A percentile compares a stretch with the other conserved stretches of the same genome.
phyloP scores from a whole-genome alignment of 2,888 invertebrate genomes.

The Cephus runcator region DNA sequence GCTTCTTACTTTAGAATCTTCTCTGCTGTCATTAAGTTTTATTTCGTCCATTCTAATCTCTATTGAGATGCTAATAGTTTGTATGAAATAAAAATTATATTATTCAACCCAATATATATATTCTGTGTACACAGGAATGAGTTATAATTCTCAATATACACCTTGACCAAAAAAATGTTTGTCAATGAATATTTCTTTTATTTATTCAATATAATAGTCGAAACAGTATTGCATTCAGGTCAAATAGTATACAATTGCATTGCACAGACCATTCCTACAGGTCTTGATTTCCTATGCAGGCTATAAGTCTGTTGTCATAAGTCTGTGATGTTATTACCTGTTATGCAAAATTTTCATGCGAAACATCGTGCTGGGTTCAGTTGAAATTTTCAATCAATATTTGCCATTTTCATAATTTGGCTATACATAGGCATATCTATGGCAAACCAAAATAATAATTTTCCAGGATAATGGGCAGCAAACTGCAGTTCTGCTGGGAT shows the following conservation, averaged over 20 bases:
- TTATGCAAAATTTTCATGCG: too few species aligned
- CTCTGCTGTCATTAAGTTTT: neutral
- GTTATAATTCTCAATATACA: too few species aligned
- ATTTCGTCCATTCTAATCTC: neutral
- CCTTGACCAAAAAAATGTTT: too few species aligned
- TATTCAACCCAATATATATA: neutral
- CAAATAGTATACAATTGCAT: too few species aligned
- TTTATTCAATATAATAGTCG: too few species aligned
- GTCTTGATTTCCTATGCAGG: too few species aligned
- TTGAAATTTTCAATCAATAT: slow-evolving; percentile 38
- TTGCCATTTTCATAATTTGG: slow-evolving; percentile 16
- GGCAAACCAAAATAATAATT: slow-evolving; percentile 45
- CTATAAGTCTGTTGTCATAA: neutral
- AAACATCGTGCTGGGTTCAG: too few species aligned
- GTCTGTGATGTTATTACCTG: neutral
- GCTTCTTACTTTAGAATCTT: neutral
- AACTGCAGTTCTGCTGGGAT: slow-evolving; percentile 34
- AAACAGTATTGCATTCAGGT: too few species aligned
- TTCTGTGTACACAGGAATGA: too few species aligned
- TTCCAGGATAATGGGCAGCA: slow-evolving; percentile 35
- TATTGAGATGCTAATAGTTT: neutral
- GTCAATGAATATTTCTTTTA: too few species aligned
- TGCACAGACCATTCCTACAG: too few species aligned
- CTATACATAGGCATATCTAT: neutral
- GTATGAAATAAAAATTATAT: neutral